These are phyloP conservation scores for Apogon talboti DNA, from an alignment of 2,797 vertebrate species.

Conservation along the genomic window DNA sequence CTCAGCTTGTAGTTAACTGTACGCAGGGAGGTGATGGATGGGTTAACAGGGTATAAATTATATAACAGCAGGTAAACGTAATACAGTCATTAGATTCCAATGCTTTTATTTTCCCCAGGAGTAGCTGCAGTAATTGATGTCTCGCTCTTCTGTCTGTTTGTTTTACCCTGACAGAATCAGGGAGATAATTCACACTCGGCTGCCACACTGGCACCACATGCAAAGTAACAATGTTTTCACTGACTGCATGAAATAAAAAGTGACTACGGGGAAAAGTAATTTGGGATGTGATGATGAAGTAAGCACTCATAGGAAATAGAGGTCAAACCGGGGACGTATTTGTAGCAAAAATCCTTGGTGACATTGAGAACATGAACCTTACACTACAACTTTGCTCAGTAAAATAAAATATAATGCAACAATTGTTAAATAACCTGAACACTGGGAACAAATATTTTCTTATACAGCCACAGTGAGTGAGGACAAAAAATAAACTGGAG, in stretches of 20 bases:
- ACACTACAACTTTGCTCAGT: not conserved
- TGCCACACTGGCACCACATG: constrained; percentile 71
- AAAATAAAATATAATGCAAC: not conserved
- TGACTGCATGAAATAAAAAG: constrained; percentile 47
- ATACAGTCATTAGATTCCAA: constrained; percentile 78
- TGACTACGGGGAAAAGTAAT: constrained; percentile 35
- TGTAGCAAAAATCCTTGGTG: not conserved
- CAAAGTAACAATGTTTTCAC: constrained; percentile 61
- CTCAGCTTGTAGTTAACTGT: constrained; percentile 54
- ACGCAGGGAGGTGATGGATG: constrained; percentile 74
- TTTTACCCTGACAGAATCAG: constrained; percentile 68
- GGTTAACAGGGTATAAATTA: constrained; percentile 79
- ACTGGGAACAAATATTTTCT: constrained; percentile 4
- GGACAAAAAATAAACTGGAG: constrained; percentile 40
- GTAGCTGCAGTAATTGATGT: constrained; percentile 77
- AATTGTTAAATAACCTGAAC: not conserved
- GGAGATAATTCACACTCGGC: constrained; percentile 70
- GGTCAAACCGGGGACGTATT: constrained; percentile 13
- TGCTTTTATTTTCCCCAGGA: constrained; percentile 80
- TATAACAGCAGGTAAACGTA: constrained; percentile 79
- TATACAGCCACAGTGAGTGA: not conserved
- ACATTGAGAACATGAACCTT: constrained; percentile 11
- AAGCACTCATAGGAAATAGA: constrained; percentile 23
- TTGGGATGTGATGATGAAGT: constrained; percentile 35
- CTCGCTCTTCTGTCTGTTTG: constrained; percentile 78